phyloP scores from a whole-genome alignment of 2,888 invertebrate genomes.

The Eumacrocentrus americanus region DNA sequence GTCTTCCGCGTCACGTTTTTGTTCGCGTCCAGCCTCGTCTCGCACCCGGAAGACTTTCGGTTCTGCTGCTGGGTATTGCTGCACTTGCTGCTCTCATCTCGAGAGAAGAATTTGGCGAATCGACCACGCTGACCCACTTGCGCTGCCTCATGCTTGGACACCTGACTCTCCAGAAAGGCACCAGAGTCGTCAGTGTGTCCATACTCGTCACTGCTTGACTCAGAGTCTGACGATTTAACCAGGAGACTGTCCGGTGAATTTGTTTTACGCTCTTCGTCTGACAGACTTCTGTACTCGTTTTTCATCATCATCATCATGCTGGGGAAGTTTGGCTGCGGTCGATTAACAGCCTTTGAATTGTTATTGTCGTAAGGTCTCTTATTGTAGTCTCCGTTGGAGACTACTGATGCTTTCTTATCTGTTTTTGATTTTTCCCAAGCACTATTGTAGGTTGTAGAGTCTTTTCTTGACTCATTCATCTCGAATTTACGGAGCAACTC shows the following conservation, averaged over 20 bases:
- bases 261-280: slow-evolving; percentile 59
- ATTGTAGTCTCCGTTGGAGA: slow-evolving; percentile 49
- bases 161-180: slow-evolving; percentile 61
- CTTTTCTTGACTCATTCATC: slow-evolving; percentile 39
- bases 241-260: slow-evolving; percentile 60
- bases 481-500: slow-evolving; percentile 53
- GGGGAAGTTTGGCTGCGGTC: slow-evolving; percentile 24
- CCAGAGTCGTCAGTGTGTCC: slow-evolving; percentile 63
- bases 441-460: slow-evolving; percentile 31
- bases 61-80: slow-evolving; percentile 40
- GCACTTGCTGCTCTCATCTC: slow-evolving; percentile 40
- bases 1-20: slow-evolving; percentile 51
- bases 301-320: slow-evolving; percentile 29
- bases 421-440: slow-evolving; percentile 29
- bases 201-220: slow-evolving; percentile 61
- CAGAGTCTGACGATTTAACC: slow-evolving; percentile 59
- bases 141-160: slow-evolving; percentile 50
- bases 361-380: slow-evolving; percentile 38
- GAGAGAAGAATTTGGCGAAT: slow-evolving; percentile 53
- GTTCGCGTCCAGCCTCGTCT: slow-evolving; percentile 52
- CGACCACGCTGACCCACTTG: slow-evolving; percentile 44
- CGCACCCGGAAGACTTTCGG: slow-evolving; percentile 51
- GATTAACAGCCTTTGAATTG: neutral
- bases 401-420: slow-evolving; percentile 39
- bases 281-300: slow-evolving; percentile 41